Evolutionary conservation across 2,113 vertebrate genomes (phyloP), one percentile per base, ranked within the genome.

Genomic region (Antigone vipio): DNA sequence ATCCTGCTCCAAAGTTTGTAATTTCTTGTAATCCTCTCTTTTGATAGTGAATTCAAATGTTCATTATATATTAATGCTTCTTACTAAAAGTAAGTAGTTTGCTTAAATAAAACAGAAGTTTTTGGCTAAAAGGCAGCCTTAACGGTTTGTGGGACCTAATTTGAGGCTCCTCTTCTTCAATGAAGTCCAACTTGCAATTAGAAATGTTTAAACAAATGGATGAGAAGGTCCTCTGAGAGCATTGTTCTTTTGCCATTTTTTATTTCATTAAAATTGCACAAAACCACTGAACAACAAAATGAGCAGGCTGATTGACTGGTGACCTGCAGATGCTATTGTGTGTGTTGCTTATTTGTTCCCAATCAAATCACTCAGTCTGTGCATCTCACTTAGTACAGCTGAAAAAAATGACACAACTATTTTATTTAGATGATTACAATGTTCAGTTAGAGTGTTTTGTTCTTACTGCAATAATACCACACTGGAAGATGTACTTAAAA

Each of bases 91-190:
- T 83, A 89, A 87, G 49, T 82, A 88, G 42, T 81, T 94, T 93
- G 78, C 92, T 93, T 94, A 93, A 93, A 85, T 95, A 45, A 78
- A 96, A 72, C 66, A 76, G 34, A 62, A 45, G 79, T 32, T 97
- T 94, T 96, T 85, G 95, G 94, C 95, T 92, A 79, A 94, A 96
- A 89, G 88, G 91, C 89, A 96, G 92, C 86, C 91, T 86, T 96
- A 87, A 93, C 0, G 14, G 89, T 92, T 91, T 96, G 50, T 93
- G 94, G 92, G 92, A 96, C 86, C 85, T 89, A 89, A 88, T 93
- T 50, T 76, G 78, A 87, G 78, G 77, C 81, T 95, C 93, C 89
- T 92, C 76, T 95, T 93, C 78, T 93, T 88, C 73, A 89, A 0
- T 69, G 52, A 95, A 84, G 73, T 93, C 72, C 87, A 93, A 29